Base-by-base conservation (phyloP, 2,113 vertebrate genomes). In the Calidris pugnax region DNA sequence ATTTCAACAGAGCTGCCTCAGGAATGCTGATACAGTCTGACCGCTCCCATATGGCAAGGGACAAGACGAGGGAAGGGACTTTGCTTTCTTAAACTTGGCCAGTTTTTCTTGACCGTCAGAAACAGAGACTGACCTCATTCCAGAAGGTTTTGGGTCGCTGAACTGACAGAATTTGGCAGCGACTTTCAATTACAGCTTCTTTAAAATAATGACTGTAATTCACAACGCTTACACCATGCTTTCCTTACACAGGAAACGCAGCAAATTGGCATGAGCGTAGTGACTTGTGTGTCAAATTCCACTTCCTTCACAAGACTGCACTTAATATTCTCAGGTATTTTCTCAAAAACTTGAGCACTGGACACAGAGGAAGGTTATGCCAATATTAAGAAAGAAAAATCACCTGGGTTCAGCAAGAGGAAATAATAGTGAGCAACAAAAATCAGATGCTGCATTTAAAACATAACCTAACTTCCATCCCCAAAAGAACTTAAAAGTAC, bases 31-130 rank as follows among this genome's bases (percentile, higher is more conserved):
- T 28, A 57, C 23, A 47, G 77, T 62, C 43, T 92, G 84, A 96
- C 69, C 1, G 2, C 91, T 96, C 55, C 92, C 95, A 90, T 53
- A 89, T 84, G 96, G 90, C 37, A 26, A 20, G 26, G 83, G 68
- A 92, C 51, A 63, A 53, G 74, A 48, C 0, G 0, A 90, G 94
- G 82, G 75, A 69, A 85, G 37, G 53, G 89, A 85, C 91, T 96
- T 68, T 71, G 87, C 93, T 89, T 97, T 89, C 86, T 91, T 92
- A 94, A 86, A 93, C 76, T 43, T 82, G 85, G 92, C 63, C 62
- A 39, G 67, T 85, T 89, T 89, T 72, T 67, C 69, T 89, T 71
- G 53, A 83, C 53, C 1, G 0, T 78, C 78, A 90, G 67, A 83
- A 92, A 82, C 32, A 60, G 63, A 74, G 59, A 62, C 3, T 91